Base-by-base conservation (phyloP, 2,797 vertebrate species). In the Ptychadena robeensis region DNA sequence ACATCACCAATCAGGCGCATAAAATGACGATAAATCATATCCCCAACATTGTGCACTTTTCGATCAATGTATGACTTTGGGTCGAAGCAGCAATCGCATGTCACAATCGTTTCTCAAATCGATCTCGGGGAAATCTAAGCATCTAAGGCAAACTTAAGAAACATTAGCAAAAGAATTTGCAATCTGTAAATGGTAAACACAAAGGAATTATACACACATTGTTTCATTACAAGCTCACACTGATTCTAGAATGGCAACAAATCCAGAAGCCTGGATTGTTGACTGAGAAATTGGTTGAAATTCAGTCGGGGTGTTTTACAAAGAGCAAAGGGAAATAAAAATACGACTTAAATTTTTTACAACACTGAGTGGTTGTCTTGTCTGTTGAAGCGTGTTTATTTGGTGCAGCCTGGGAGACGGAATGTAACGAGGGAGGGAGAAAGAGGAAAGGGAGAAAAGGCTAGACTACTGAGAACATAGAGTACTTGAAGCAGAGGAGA, bases 281-380 rank as follows among this genome's bases (percentile, higher is more conserved):
- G 68, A 48, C 44, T 78, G 32, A 37, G 44, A 71, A 79, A 83
- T 73, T 79, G 68, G 35, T 65, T 72, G 40, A 83, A 67, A 83
- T 83, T 65, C 82, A 66, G 81, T 71, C 73, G 65, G 73, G 34
- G 53, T 76, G 30, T 76, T 76, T 69, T 69, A 69, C 72, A 75
- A 75, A 82, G 80, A 82, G 76, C 80, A 82, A 82, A 82, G 80
- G 80, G 72, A 82, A 75, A 82, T 82, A 82, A 82, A 76, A 82
- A 76, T 76, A 35, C 65, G 63, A 73, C 44, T 82, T 76, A 82
- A 69, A 82, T 82, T 76, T 82, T 82, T 82, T 82, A 82, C 80
- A 82, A 82, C 73, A 69, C 53, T 70, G 73, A 76, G 80, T 82
- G 69, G 80, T 82, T 82, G 73, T 76, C 80, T 82, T 81, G 61